Evolutionary conservation across 2,888 invertebrate genomes (phyloP).

Genomic region (Caenorhabditis afra): DNA sequence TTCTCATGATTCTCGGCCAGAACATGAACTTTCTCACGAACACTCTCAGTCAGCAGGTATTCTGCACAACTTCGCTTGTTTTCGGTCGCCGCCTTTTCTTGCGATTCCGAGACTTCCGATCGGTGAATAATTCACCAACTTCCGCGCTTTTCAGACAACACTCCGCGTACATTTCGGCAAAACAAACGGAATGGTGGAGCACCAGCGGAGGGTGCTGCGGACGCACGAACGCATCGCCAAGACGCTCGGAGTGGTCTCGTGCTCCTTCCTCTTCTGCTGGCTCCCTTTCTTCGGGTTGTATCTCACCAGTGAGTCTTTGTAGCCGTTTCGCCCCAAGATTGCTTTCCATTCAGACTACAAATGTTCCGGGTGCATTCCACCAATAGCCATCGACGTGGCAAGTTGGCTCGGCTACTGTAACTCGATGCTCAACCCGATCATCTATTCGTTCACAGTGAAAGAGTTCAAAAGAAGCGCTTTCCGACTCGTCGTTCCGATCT

Average conservation of each 20-base stretch:
- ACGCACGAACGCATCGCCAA: constrained; percentile 83
- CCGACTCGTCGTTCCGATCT: constrained; percentile 73
- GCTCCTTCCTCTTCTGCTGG: constrained; percentile 84
- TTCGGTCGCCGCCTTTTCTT: background rate
- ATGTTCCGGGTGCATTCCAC: constrained; percentile 77
- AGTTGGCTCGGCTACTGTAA: constrained; percentile 81
- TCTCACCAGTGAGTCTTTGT: constrained; percentile 83
- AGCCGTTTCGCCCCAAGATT: background rate
- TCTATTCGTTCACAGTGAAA: constrained; percentile 80
- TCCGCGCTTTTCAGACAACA: constrained; percentile 72
- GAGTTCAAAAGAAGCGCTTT: constrained; percentile 80
- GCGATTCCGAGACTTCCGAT: constrained; percentile 4
- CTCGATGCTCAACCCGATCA: constrained; percentile 80
- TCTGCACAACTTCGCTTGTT: constrained; percentile 18
- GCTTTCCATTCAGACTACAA: constrained; percentile 73
- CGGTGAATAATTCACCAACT: constrained; percentile 25
- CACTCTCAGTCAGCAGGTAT: constrained; percentile 76
- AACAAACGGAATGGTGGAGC: constrained; percentile 80
- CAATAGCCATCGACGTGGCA: constrained; percentile 78
- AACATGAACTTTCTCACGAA: constrained; percentile 81
- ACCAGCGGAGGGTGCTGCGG: constrained; percentile 80
- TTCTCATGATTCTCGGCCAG: constrained; percentile 79
- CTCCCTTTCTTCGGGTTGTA: constrained; percentile 84
- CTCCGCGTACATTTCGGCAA: constrained; percentile 80
- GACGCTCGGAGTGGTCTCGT: constrained; percentile 84